Conservation (phyloP, 2,888 invertebrate genomes). For the Phortica okadai region DNA sequence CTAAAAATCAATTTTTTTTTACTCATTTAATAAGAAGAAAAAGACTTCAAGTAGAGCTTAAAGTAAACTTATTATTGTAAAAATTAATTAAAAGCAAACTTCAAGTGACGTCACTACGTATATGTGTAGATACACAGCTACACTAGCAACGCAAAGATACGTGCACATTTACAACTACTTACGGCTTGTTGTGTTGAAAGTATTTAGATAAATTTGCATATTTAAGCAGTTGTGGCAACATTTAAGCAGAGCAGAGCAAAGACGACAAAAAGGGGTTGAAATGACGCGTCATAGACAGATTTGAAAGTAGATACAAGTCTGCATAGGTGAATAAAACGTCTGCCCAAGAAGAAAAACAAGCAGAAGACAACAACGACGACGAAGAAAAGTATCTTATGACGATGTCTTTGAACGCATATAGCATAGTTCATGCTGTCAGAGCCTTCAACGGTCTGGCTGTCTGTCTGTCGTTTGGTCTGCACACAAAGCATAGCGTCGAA, state of each 20-base stretch:
- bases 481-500: background rate
- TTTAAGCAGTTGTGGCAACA: constrained; percentile 68
- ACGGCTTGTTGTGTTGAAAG: constrained; percentile 62
- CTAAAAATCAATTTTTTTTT: too few species aligned
- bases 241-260: constrained; percentile 22
- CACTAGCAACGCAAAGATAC: background rate
- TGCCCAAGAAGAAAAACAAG: background rate
- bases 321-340: background rate
- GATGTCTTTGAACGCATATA: constrained; percentile 48
- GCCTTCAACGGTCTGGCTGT: background rate
- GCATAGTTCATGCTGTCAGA: constrained; percentile 1
- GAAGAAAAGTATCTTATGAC: constrained; percentile 67
- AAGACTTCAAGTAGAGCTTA: too few species aligned
- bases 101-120: constrained; percentile 10
- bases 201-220: constrained; percentile 68
- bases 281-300: constrained; percentile 2
- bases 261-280: constrained; percentile 49
- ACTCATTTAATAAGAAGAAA: too few species aligned
- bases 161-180: constrained; percentile 34
- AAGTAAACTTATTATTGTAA: constrained; percentile 36
- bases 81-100: constrained; percentile 42
- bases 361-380: constrained; percentile 15
- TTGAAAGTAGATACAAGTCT: background rate
- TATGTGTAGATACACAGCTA: background rate
- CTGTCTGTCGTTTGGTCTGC: background rate